Percentiles rank a stretch among this genome's conserved stretches.
Conservation (phyloP, 1,140 invertebrate genomes). For the Bombus fervidus region DNA sequence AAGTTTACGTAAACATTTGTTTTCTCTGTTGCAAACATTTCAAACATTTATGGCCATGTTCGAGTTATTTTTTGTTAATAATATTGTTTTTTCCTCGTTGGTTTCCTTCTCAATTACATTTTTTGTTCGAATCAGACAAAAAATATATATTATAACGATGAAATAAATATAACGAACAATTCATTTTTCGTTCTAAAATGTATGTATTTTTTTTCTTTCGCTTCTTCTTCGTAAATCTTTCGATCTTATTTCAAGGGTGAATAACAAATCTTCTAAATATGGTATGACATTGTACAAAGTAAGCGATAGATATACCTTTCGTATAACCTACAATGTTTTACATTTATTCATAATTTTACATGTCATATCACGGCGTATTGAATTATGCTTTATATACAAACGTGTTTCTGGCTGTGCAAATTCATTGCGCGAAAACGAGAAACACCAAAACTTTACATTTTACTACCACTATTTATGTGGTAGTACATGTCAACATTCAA, state of each 20-base stretch:
- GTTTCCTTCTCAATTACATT: background rate
- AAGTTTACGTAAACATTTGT: slow-evolving; percentile 59
- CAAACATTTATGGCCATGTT: background rate
- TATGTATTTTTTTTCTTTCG: slow-evolving; percentile 13
- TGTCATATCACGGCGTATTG: slow-evolving; percentile 64
- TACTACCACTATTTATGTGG: slow-evolving; percentile 23
- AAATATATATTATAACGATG: slow-evolving; percentile 1
- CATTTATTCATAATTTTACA: slow-evolving; percentile 77
- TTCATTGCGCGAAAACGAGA: slow-evolving; percentile 35
- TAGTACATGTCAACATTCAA: slow-evolving; percentile 42
- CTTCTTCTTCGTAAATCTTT: slow-evolving; percentile 39
- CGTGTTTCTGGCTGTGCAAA: slow-evolving; percentile 46
- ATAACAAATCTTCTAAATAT: slow-evolving; percentile 57
- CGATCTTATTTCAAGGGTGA: slow-evolving; percentile 43
- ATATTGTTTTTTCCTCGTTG: background rate
- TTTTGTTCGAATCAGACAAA: too few species aligned
- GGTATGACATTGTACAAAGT: slow-evolving; percentile 60
- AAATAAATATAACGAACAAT: slow-evolving; percentile 35
- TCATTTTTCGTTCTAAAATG: slow-evolving; percentile 40
- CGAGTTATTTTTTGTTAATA: background rate
- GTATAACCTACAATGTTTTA: slow-evolving; percentile 53
- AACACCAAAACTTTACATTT: slow-evolving; percentile 55
- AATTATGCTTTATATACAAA: slow-evolving; percentile 69
- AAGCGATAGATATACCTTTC: slow-evolving; percentile 54
- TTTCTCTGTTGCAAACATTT: background rate